A percentile compares a stretch with the other conserved stretches of the same genome.
These are phyloP conservation scores for Agrotis ipsilon DNA, from an alignment of 2,888 invertebrate species.

Conservation along the genomic window DNA sequence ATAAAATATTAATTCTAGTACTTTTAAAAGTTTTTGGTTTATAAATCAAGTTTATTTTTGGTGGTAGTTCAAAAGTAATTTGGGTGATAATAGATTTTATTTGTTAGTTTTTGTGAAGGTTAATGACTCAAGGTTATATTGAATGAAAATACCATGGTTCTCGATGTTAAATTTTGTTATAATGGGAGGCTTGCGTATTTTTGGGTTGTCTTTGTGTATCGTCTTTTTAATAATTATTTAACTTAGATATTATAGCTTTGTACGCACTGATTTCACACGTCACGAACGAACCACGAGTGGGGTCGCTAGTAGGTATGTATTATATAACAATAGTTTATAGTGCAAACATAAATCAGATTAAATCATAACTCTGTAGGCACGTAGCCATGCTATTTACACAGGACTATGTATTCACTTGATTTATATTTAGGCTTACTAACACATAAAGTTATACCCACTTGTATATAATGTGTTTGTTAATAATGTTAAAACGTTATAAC, in stretches of 20 bases:
- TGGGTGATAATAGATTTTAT: slow-evolving; percentile 1
- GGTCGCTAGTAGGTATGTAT: background rate
- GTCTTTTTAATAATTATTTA: too few species aligned
- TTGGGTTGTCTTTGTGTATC: too few species aligned
- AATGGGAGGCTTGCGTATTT: too few species aligned
- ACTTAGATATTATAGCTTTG: too few species aligned
- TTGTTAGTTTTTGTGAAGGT: background rate
- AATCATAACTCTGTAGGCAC: slow-evolving; percentile 54
- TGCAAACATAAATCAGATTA: slow-evolving; percentile 57
- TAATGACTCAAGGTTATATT: background rate
- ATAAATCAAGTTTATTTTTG: slow-evolving; percentile 28
- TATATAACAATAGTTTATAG: slow-evolving; percentile 19
- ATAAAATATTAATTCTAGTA: background rate
- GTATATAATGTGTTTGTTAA: slow-evolving; percentile 23
- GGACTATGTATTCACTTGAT: slow-evolving; percentile 46
- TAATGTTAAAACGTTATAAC: slow-evolving; percentile 24
- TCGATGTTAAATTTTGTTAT: too few species aligned
- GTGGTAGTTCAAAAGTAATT: slow-evolving; percentile 21
- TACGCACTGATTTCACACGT: too few species aligned
- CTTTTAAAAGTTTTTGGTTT: slow-evolving; percentile 31
- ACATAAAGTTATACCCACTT: slow-evolving; percentile 34
- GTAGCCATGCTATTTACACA: slow-evolving; percentile 51
- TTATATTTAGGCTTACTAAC: slow-evolving; percentile 44
- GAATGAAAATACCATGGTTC: too few species aligned
- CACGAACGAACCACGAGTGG: too few species aligned